Evolutionary conservation across 2,797 vertebrate species (phyloP).

Genomic region (Kryptopterus vitreolus): DNA sequence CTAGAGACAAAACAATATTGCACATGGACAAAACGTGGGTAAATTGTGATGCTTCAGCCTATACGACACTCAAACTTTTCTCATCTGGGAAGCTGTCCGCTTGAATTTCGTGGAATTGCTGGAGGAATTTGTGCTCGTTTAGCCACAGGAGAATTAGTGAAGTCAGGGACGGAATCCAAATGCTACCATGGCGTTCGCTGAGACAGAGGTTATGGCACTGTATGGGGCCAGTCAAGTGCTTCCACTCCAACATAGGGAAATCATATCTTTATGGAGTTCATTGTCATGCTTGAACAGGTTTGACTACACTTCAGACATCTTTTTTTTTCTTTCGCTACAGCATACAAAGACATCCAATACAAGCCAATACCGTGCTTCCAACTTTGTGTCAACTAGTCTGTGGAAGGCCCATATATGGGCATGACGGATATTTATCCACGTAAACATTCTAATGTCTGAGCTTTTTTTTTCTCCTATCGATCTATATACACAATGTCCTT

Average conservation of each 20-base stretch:
- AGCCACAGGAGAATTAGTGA: background rate
- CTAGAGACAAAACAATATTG: background rate
- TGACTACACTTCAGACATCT: background rate
- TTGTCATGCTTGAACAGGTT: background rate
- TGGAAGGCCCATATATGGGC: background rate
- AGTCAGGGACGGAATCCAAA: background rate
- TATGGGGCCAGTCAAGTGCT: background rate
- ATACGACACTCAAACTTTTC: background rate
- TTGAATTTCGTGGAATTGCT: background rate
- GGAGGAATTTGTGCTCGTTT: too few relatives aligned
- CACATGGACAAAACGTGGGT: background rate
- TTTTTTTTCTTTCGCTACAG: too few relatives aligned
- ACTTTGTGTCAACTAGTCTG: background rate
- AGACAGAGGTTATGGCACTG: background rate
- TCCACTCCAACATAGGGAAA: background rate
- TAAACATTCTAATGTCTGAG: background rate
- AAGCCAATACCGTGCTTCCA: background rate
- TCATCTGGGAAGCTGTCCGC: background rate
- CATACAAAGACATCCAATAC: background rate
- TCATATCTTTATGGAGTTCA: background rate
- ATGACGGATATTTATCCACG: background rate
- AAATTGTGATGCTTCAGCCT: background rate
- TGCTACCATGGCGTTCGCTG: background rate
- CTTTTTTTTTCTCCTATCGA: background rate
- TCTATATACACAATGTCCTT: too few relatives aligned